A percentile compares a stretch with the other conserved stretches of the same genome.
Evolutionary conservation across 2,797 vertebrate genomes (phyloP).

Genomic region (Austrolebias charrua): DNA sequence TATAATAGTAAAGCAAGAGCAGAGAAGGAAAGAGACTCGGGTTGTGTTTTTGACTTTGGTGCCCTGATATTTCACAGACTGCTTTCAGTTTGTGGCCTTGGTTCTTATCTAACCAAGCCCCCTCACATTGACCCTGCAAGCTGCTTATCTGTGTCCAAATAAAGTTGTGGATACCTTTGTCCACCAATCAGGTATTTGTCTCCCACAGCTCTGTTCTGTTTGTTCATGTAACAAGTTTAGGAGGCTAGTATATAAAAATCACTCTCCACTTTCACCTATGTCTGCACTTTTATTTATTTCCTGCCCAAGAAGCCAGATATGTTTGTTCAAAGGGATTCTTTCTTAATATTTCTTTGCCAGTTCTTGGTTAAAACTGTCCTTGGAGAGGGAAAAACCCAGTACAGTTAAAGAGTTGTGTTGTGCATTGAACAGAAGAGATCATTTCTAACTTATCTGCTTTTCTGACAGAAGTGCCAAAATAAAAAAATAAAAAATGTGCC

Average conservation of each 20-base stretch:
- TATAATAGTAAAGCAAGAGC: conserved; percentile 36
- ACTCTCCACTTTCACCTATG: conserved; percentile 32
- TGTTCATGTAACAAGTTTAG: conserved; percentile 58
- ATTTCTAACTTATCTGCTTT: too few species aligned
- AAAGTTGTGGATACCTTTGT: conserved; percentile 51
- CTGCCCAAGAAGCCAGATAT: conserved; percentile 25
- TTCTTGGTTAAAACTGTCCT: conserved; percentile 20
- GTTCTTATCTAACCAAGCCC: conserved; percentile 28
- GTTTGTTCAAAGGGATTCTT: conserved; percentile 33
- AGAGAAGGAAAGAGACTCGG: conserved; percentile 16
- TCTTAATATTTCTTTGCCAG: conserved; percentile 22
- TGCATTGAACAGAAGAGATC: too few species aligned
- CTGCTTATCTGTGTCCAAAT: conserved; percentile 15
- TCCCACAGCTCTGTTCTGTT: conserved; percentile 31
- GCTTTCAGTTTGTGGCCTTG: conserved; percentile 48
- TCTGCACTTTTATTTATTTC: conserved; percentile 51
- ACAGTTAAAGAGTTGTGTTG: too few species aligned
- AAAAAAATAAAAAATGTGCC: too few species aligned
- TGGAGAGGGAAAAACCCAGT: not conserved
- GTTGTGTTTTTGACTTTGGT: conserved; percentile 41
- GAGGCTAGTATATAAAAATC: conserved; percentile 51
- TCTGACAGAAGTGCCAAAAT: too few species aligned
- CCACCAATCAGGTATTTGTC: conserved; percentile 68
- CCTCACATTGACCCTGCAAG: conserved; percentile 63
- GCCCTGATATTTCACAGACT: conserved; percentile 39